phyloP scores from a whole-genome alignment of 2,888 invertebrate species.

The Thereva unica region DNA sequence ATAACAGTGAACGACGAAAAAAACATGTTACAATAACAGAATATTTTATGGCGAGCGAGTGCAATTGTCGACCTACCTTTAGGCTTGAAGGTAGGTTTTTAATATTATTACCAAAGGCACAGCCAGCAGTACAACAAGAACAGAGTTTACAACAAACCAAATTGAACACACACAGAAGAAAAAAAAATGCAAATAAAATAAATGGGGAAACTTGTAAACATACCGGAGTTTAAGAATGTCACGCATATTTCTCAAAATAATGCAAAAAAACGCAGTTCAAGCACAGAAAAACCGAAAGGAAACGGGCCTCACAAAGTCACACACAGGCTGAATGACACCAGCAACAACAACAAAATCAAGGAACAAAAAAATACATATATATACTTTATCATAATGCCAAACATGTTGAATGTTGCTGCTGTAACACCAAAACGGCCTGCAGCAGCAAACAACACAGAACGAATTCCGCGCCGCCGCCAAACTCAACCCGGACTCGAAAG shows the following conservation, averaged over 20 bases:
- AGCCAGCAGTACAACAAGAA: neutral
- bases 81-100: too few species aligned
- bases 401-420: too few species aligned
- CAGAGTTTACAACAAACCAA: conserved; percentile 10
- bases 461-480: neutral
- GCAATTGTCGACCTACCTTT: too few species aligned
- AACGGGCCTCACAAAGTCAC: neutral
- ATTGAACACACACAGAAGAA: conserved; percentile 4
- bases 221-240: conserved; percentile 22
- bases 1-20: neutral
- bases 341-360: neutral
- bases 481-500: neutral
- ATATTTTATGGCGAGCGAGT: neutral
- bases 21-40: neutral
- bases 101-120: too few species aligned
- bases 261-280: conserved; percentile 3
- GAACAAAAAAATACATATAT: neutral
- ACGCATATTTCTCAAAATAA: conserved; percentile 34
- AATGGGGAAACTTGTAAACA: conserved; percentile 12
- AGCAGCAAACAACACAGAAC: neutral
- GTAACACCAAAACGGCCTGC: neutral
- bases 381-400: too few species aligned
- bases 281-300: neutral
- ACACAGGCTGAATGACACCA: conserved; percentile 1
- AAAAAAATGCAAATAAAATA: conserved; percentile 25